Conservation (phyloP, 2,113 vertebrate genomes). For the Nibea coibor region DNA sequence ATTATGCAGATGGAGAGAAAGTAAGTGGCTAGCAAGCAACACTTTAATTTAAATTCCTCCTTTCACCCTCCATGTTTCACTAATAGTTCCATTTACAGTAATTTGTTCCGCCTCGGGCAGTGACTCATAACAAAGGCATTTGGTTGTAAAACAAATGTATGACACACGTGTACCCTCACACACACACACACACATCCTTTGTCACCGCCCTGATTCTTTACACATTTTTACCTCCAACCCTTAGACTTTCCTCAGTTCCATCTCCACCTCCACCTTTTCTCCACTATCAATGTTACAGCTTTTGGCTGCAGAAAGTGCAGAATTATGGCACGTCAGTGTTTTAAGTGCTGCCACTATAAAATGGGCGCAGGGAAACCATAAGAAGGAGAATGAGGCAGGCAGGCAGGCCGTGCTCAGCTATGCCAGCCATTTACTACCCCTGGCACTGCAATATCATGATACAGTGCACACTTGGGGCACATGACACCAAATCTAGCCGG, state of each 20-base stretch:
- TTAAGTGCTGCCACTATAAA: slow-evolving; percentile 72
- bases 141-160: slow-evolving; percentile 74
- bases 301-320: slow-evolving; percentile 62
- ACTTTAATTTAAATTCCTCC: slow-evolving; percentile 74
- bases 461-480: slow-evolving; percentile 59
- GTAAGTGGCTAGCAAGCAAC: slow-evolving; percentile 56
- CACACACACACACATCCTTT: background rate
- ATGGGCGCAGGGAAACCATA: slow-evolving; percentile 61
- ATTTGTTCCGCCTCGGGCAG: slow-evolving; percentile 75
- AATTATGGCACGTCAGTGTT: slow-evolving; percentile 70
- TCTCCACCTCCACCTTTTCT: slow-evolving; percentile 28
- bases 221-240: slow-evolving; percentile 20
- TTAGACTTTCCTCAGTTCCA: background rate
- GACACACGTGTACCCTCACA: background rate
- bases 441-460: slow-evolving; percentile 47
- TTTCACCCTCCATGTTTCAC: slow-evolving; percentile 68
- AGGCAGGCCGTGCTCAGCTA: slow-evolving; percentile 39
- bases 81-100: slow-evolving; percentile 76
- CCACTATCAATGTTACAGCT: slow-evolving; percentile 31
- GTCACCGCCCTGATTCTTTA: slow-evolving; percentile 8
- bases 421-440: slow-evolving; percentile 65
- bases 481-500: slow-evolving; percentile 59
- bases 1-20: slow-evolving; percentile 73
- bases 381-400: slow-evolving; percentile 57
- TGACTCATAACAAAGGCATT: slow-evolving; percentile 73